Percentiles rank a stretch among this genome's conserved stretches.
Evolutionary conservation across 1,140 invertebrate species (phyloP).

Genomic region (Plutomurus gul): DNA sequence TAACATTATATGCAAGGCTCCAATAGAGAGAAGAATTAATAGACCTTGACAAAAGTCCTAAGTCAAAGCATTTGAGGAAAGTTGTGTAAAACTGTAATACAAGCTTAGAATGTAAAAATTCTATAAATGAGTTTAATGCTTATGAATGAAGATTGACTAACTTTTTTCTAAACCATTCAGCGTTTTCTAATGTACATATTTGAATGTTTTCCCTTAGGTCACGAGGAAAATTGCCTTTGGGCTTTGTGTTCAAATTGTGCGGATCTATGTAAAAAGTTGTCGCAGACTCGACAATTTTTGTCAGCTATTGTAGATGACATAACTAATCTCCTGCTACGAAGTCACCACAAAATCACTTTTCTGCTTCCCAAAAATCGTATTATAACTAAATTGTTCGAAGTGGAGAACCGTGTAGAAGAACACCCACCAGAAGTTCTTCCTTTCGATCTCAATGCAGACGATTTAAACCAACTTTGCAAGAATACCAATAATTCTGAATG

Average conservation of each 20-base stretch:
- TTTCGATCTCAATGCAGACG: background rate
- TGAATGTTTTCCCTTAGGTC: background rate
- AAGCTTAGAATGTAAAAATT: too few relatives aligned
- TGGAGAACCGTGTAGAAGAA: background rate
- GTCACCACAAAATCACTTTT: constrained; percentile 1
- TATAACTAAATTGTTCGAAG: constrained; percentile 18
- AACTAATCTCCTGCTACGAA: constrained; percentile 31
- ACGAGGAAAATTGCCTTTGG: constrained; percentile 19
- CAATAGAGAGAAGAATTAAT: too few relatives aligned
- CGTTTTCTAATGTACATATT: background rate
- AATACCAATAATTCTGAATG: too few relatives aligned
- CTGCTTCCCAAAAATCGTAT: constrained; percentile 10
- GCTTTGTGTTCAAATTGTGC: constrained; percentile 37
- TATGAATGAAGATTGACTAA: too few relatives aligned
- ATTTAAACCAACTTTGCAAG: background rate
- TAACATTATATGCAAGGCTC: too few relatives aligned
- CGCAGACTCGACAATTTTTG: constrained; percentile 2
- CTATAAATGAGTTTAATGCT: too few relatives aligned
- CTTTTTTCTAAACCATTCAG: too few relatives aligned
- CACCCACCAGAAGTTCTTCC: background rate
- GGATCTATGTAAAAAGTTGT: constrained; percentile 29
- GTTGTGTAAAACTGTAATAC: too few relatives aligned
- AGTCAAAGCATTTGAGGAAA: too few relatives aligned
- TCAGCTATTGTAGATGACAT: constrained; percentile 39
- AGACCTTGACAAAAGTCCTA: too few relatives aligned